Base-by-base conservation (phyloP, 2,888 invertebrate genomes). In the Phortica okadai region DNA sequence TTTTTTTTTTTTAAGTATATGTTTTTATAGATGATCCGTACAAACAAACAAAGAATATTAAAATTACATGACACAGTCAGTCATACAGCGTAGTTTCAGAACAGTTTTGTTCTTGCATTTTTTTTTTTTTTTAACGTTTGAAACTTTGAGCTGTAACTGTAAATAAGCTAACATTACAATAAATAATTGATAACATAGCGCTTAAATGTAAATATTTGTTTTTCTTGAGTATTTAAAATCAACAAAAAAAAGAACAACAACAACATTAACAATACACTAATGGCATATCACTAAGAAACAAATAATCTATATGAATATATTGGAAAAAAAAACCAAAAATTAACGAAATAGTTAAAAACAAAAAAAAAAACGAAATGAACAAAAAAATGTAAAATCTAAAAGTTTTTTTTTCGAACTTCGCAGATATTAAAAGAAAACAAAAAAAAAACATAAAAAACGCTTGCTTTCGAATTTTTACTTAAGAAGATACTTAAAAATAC, bases 251-350 rank as follows among this genome's bases (percentile, higher is more conserved):
- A 21, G 21, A 21, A 21, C 21, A 21, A 21, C 21, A 21, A 21
- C 21, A 21, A 21, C 21, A 21, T 21, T n/a, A 16, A 58, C 6
- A 58, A 58, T n/a, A n/a, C 8, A 58, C 58, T 58, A 58, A 58
- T 58, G 33, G 64, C 64, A 64, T 64, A 64, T 64, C 64, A 64
- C 64, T 33, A 25, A 11, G 10, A 70, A 45, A 70, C 70, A 50
- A 44, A 50, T n/a, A 50, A 50, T 33, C 70, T 59, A 45, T n/a
- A 45, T 45, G 45, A 50, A 21, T 45, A 70, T n/a, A 42, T 69
- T 70, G 50, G 16, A 70, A n/a, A 70, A n/a, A 70, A 11, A 0
- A 42, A 56, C 33, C 54, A 72, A 72, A 50, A 21, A 21, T 21
- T 21, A 21, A 21, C 21, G 21, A 21, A 21, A 21, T 21, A 21